Evolutionary conservation across 2,888 invertebrate species (phyloP).

Genomic region (Eupithecia exiguata): DNA sequence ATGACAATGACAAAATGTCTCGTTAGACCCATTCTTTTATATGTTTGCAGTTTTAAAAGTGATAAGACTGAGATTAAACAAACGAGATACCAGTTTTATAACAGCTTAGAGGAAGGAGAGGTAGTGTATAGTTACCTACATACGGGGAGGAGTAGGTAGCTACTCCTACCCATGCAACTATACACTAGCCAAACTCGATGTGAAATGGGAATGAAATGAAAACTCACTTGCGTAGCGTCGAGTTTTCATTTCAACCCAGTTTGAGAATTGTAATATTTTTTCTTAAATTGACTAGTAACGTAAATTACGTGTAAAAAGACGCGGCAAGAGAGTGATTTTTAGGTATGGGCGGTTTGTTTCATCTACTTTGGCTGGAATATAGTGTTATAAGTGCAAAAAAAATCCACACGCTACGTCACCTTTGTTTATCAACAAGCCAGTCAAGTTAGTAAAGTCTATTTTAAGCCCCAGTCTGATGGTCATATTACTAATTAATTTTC

Average conservation of each 20-base stretch:
- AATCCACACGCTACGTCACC: neutral
- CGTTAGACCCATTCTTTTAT: neutral
- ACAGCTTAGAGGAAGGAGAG: neutral
- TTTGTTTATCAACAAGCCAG: constrained; percentile 18
- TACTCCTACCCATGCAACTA: neutral
- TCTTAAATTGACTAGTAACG: too few relatives aligned
- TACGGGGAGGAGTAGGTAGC: too few relatives aligned
- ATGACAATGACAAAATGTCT: neutral
- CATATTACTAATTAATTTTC: constrained; percentile 14
- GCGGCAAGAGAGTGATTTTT: too few relatives aligned
- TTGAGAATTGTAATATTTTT: too few relatives aligned
- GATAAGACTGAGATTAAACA: neutral
- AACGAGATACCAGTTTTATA: neutral
- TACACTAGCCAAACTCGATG: neutral
- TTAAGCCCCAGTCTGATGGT: constrained; percentile 15
- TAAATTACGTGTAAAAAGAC: too few relatives aligned
- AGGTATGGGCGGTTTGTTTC: too few relatives aligned
- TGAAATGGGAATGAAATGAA: neutral
- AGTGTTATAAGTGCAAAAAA: too few relatives aligned
- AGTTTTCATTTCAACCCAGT: too few relatives aligned
- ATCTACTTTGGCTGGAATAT: too few relatives aligned
- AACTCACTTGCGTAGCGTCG: neutral
- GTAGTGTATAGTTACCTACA: too few relatives aligned
- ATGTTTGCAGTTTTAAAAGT: neutral
- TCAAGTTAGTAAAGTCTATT: constrained; percentile 25